These are phyloP conservation scores for Microplitis mediator DNA, from an alignment of 1,140 invertebrate species.

Conservation along the genomic window DNA sequence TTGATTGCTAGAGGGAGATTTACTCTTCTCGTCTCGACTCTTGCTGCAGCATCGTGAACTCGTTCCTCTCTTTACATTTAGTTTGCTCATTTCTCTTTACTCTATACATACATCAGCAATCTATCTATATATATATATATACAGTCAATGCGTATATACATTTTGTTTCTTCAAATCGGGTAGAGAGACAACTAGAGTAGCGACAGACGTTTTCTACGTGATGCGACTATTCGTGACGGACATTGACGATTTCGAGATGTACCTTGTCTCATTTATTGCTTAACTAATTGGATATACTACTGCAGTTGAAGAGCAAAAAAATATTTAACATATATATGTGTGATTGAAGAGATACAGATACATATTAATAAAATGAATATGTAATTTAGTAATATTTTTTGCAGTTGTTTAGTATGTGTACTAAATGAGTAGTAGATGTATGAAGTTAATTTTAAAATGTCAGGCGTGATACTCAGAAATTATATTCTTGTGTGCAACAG, in stretches of 20 bases:
- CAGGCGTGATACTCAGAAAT: not conserved
- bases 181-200: conserved; percentile 4
- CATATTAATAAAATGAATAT: too few species aligned
- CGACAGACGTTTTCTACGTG: conserved; percentile 37
- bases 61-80: not conserved
- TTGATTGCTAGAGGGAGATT: conserved; percentile 54
- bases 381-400: too few species aligned
- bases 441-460: conserved; percentile 16
- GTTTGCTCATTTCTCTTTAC: conserved; percentile 33
- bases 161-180: conserved; percentile 41
- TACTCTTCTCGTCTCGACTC: conserved; percentile 11
- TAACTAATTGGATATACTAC: conserved; percentile 8
- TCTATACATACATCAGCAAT: not conserved
- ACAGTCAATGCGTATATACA: not conserved
- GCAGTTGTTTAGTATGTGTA: not conserved
- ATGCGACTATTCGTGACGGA: conserved; percentile 35
- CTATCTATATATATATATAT: not conserved
- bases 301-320: not conserved
- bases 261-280: not conserved
- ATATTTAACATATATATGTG: not conserved
- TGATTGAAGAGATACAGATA: not conserved
- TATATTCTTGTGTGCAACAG: conserved; percentile 1
- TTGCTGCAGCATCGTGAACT: conserved; percentile 13
- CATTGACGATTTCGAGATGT: conserved; percentile 1
- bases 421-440: not conserved